A percentile compares a stretch with the other conserved stretches of the same genome.
Conservation (phyloP, 2,888 invertebrate species). For the Andrena haemorrhoa region DNA sequence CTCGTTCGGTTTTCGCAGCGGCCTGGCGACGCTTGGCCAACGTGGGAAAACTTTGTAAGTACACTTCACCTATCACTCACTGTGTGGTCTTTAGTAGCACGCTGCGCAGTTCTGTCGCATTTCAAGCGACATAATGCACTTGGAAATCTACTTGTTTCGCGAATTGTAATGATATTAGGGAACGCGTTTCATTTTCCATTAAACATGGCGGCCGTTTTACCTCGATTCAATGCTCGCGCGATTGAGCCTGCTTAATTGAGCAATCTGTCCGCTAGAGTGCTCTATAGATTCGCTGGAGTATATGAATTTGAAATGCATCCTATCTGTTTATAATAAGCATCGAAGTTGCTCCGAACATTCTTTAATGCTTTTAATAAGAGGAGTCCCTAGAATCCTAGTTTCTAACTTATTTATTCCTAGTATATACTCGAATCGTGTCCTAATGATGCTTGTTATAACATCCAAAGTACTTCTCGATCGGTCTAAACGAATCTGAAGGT, state of each 20-base stretch:
- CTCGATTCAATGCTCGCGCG: background rate
- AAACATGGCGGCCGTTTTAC: conserved; percentile 16
- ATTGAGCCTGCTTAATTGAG: background rate
- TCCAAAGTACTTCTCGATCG: no score
- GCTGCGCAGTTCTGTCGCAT: background rate
- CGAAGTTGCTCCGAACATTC: background rate
- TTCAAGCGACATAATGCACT: background rate
- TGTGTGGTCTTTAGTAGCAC: background rate
- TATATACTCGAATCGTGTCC: no score
- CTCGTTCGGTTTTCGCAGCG: background rate
- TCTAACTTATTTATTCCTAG: no score
- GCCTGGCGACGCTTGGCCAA: background rate
- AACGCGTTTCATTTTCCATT: background rate
- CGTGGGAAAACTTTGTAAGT: conserved; percentile 34
- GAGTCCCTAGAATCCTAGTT: no score
- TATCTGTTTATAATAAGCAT: background rate
- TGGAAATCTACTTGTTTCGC: background rate
- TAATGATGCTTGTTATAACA: no score
- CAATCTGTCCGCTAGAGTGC: background rate
- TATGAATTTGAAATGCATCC: background rate
- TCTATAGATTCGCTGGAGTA: background rate
- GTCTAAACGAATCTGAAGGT: no score
- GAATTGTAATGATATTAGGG: background rate
- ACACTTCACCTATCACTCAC: background rate
- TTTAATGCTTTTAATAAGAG: background rate